These are phyloP conservation scores for Tetanocera ferruginea DNA, from an alignment of 2,888 invertebrate species.

Conservation along the genomic window DNA sequence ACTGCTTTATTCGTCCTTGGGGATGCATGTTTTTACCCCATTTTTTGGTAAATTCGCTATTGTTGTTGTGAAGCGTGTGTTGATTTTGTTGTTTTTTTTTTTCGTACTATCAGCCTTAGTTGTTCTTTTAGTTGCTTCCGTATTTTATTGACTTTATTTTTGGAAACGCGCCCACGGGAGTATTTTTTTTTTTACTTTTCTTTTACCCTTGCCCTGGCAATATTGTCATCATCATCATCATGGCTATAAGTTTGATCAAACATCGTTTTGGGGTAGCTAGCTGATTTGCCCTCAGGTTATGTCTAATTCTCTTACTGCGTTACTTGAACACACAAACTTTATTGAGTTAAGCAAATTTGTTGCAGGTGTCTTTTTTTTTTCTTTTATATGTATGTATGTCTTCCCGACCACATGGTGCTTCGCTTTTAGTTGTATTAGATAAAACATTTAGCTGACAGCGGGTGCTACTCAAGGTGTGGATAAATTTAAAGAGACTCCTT, in stretches of 20 bases:
- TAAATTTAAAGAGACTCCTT: too few species aligned
- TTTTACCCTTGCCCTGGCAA: too few species aligned
- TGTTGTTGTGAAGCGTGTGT: too few species aligned
- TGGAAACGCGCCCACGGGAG: conserved; percentile 60
- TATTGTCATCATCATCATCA: too few species aligned
- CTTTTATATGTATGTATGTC: neutral
- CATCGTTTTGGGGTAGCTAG: conserved; percentile 37
- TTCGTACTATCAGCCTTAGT: neutral
- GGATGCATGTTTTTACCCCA: too few species aligned
- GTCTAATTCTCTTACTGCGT: neutral
- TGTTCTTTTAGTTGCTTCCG: conserved; percentile 47
- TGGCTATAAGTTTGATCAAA: neutral
- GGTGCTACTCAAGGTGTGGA: too few species aligned
- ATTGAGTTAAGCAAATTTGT: neutral
- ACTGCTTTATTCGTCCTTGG: too few species aligned
- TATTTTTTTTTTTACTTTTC: conserved; percentile 14
- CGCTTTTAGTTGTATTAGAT: too few species aligned
- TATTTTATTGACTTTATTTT: conserved; percentile 61
- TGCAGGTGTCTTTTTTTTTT: neutral
- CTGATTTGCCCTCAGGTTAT: neutral
- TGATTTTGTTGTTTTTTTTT: neutral
- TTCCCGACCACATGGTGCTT: too few species aligned
- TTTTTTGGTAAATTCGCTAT: too few species aligned
- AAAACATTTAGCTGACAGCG: too few species aligned
- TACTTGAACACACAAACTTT: neutral